Conservation (phyloP, 2,797 vertebrate genomes). For the Poecilia wingei region DNA sequence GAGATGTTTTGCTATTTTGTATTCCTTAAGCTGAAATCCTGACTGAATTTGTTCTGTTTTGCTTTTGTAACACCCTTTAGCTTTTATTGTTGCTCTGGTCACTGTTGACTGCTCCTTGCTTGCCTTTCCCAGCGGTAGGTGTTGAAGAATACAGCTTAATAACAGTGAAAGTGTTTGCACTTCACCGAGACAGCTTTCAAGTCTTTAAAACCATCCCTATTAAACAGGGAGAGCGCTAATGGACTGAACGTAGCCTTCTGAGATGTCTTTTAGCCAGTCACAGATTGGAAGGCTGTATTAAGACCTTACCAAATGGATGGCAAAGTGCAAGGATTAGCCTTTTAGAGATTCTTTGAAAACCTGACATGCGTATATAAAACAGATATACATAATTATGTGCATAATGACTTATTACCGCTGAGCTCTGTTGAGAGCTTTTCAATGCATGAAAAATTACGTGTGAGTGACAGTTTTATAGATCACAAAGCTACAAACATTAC, state of each 20-base stretch:
- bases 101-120: slow-evolving; percentile 19
- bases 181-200: slow-evolving; percentile 52
- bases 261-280: slow-evolving; percentile 46
- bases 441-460: slow-evolving; percentile 55
- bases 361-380: slow-evolving; percentile 33
- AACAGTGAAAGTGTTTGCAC: slow-evolving; percentile 59
- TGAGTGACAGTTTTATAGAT: slow-evolving; percentile 66
- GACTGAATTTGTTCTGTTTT: background rate
- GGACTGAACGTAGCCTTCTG: slow-evolving; percentile 61
- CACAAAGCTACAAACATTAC: slow-evolving; percentile 28
- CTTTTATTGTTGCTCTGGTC: slow-evolving; percentile 12
- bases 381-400: slow-evolving; percentile 54
- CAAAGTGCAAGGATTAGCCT: slow-evolving; percentile 45
- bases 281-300: slow-evolving; percentile 39
- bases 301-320: slow-evolving; percentile 51
- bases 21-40: background rate
- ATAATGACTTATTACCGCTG: slow-evolving; percentile 58
- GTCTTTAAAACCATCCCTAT: slow-evolving; percentile 51
- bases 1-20: background rate
- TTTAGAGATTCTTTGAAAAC: slow-evolving; percentile 40
- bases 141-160: slow-evolving; percentile 48
- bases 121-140: slow-evolving; percentile 28
- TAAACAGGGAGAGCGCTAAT: slow-evolving; percentile 72
- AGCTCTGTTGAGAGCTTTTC: slow-evolving; percentile 72
- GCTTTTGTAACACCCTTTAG: background rate